These are phyloP conservation scores for Alca torda DNA, from an alignment of 2,797 vertebrate species.

Conservation along the genomic window DNA sequence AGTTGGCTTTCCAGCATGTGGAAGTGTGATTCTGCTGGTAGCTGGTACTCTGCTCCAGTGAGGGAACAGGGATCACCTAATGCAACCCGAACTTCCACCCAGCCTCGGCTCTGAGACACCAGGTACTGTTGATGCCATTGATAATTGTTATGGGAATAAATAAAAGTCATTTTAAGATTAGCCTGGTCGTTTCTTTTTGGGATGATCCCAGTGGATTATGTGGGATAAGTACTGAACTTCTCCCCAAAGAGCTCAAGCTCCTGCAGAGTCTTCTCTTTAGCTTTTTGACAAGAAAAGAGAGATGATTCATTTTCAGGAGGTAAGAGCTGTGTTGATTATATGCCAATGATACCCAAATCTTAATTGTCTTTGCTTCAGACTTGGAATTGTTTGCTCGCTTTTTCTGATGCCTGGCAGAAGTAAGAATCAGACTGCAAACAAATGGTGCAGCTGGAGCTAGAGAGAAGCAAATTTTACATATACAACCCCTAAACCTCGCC, in stretches of 20 bases:
- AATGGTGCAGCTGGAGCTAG: not conserved
- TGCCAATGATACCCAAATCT: not conserved
- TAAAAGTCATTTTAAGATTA: not conserved
- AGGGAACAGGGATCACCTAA: not conserved
- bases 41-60: not conserved
- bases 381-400: not conserved
- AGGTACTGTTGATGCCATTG: not conserved
- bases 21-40: not conserved
- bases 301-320: not conserved
- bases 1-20: not conserved
- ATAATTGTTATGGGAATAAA: not conserved
- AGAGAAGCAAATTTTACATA: not conserved
- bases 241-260: not conserved
- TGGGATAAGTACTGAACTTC: not conserved
- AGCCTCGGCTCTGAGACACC: not conserved
- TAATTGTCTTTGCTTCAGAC: not conserved
- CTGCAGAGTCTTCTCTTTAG: not conserved
- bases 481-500: not conserved
- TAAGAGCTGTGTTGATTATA: not conserved
- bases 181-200: not conserved
- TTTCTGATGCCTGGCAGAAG: not conserved
- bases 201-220: not conserved
- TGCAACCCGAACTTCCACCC: not conserved
- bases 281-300: not conserved
- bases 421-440: not conserved